These are phyloP conservation scores for Aphaenogaster rudis DNA, from an alignment of 1,140 invertebrate species.

Conservation along the genomic window DNA sequence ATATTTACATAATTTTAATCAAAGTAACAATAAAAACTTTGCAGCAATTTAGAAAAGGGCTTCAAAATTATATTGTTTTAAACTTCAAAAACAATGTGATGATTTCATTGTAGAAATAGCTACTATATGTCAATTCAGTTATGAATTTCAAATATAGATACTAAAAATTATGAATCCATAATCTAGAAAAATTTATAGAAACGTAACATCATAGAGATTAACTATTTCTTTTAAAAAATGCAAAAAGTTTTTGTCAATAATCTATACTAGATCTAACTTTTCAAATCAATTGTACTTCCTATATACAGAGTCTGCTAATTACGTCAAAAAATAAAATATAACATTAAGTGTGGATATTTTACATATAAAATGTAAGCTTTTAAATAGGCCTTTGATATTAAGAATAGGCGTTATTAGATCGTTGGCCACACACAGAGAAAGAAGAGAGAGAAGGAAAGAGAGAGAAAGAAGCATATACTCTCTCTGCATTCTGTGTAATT, in stretches of 20 bases:
- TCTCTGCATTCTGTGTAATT: conserved; percentile 23
- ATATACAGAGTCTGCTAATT: neutral
- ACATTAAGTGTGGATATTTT: conserved; percentile 30
- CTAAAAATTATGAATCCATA: neutral
- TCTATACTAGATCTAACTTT: neutral
- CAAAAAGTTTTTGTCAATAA: neutral
- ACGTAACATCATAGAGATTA: neutral
- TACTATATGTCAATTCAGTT: neutral
- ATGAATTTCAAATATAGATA: neutral
- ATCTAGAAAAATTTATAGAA: neutral
- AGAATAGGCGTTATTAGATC: conserved; percentile 69
- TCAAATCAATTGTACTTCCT: conserved; percentile 21
- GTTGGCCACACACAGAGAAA: conserved; percentile 56
- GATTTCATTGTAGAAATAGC: neutral
- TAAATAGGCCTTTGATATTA: conserved; percentile 65
- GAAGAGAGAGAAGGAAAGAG: neutral
- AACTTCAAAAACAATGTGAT: neutral
- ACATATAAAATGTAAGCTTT: conserved; percentile 55
- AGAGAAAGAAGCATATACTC: neutral
- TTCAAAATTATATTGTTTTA: neutral
- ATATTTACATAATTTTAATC: neutral
- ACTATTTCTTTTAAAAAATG: neutral
- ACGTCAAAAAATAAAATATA: conserved; percentile 57
- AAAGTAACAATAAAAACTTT: neutral
- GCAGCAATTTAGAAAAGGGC: neutral